Conservation (phyloP, 1,140 invertebrate genomes). For the Drosophila novamexicana region DNA sequence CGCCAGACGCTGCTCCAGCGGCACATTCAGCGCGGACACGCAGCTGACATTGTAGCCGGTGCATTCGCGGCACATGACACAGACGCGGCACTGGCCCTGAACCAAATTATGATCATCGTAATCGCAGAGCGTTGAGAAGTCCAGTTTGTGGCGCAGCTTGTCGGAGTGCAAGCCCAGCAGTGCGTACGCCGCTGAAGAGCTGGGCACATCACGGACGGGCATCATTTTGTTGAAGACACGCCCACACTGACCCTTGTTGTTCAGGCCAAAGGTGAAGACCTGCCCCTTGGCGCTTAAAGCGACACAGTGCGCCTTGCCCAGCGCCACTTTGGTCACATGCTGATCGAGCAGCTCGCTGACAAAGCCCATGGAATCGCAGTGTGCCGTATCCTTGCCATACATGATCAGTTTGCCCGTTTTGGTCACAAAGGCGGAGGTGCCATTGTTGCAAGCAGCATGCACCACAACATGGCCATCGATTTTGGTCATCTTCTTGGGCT, state of each 20-base stretch:
- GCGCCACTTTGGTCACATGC: constrained; percentile 91
- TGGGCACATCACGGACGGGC: constrained; percentile 85
- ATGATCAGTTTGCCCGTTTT: constrained; percentile 94
- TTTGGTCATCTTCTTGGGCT: constrained; percentile 96
- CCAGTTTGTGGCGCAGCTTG: constrained; percentile 71
- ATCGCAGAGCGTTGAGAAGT: constrained; percentile 79
- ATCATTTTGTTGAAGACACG: constrained; percentile 90
- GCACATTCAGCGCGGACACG: constrained; percentile 89
- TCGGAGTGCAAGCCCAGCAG: constrained; percentile 57
- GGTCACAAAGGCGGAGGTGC: constrained; percentile 96
- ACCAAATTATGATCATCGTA: constrained; percentile 82
- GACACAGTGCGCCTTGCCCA: constrained; percentile 98
- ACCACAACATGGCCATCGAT: constrained; percentile 94
- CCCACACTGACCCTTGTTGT: constrained; percentile 99
- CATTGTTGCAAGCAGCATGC: constrained; percentile 96
- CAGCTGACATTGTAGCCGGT: constrained; percentile 96
- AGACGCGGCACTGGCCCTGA: constrained; percentile 85
- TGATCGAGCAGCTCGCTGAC: constrained; percentile 92
- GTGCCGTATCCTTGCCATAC: constrained; percentile 97
- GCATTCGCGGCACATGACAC: constrained; percentile 96
- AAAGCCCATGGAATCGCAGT: constrained; percentile 91
- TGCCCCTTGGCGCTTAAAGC: constrained; percentile 94
- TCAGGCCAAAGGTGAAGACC: constrained; percentile 98
- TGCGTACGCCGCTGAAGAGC: constrained; percentile 50
- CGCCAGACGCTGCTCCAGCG: constrained; percentile 90